Conservation (phyloP, 2,888 invertebrate species). For the Spilarctia lutea region DNA sequence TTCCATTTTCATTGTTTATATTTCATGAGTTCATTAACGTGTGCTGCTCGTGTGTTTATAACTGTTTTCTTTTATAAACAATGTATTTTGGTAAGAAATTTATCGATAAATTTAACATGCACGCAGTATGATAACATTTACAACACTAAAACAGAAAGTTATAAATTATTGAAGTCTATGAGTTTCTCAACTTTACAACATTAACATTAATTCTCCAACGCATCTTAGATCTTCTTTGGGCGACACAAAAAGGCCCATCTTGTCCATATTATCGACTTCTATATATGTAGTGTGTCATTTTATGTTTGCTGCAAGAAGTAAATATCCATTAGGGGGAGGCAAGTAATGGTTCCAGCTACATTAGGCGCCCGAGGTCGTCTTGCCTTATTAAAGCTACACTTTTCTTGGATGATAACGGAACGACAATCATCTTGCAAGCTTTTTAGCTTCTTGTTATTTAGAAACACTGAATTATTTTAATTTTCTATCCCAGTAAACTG, state of each 20-base stretch:
- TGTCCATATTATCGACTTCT: conserved; percentile 65
- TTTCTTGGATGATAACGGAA: conserved; percentile 58
- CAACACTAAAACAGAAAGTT: conserved; percentile 27
- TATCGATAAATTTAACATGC: neutral
- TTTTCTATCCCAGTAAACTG: conserved; percentile 39
- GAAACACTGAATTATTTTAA: conserved; percentile 31
- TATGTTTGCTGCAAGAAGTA: conserved; percentile 71
- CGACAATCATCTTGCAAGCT: conserved; percentile 44
- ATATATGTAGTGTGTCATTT: conserved; percentile 71
- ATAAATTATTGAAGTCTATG: conserved; percentile 9
- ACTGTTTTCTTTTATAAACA: neutral
- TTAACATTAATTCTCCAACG: conserved; percentile 23
- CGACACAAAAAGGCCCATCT: conserved; percentile 33
- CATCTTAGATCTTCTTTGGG: conserved; percentile 28
- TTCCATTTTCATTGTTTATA: conserved; percentile 28
- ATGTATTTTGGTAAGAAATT: neutral
- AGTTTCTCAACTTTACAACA: conserved; percentile 12
- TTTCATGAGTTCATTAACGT: conserved; percentile 20
- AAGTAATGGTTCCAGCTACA: conserved; percentile 73
- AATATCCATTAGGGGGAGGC: conserved; percentile 76
- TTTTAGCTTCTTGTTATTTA: conserved; percentile 39
- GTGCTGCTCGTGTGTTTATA: conserved; percentile 22
- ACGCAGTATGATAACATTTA: conserved; percentile 10
- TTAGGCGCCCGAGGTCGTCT: conserved; percentile 69
- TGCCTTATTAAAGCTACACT: conserved; percentile 65